Evolutionary conservation across 2,797 vertebrate species (phyloP).

Genomic region (Amblyopsis hoosieri): DNA sequence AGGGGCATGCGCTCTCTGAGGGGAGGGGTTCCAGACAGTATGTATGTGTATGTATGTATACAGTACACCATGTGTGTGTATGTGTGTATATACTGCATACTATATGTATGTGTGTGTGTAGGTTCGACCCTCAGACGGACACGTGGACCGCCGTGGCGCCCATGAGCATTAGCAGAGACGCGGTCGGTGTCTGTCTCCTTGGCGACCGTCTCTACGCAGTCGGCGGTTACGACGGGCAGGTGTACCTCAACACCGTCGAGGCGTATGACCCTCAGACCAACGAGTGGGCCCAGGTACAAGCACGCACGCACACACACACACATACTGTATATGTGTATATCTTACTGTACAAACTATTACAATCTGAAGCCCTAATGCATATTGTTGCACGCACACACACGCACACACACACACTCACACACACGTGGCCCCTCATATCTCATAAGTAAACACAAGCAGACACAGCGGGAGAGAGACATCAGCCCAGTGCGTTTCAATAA

Average conservation of each 20-base stretch:
- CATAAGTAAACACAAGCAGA: no score
- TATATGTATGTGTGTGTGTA: slow-evolving; percentile 50
- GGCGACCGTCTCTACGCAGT: slow-evolving; percentile 95
- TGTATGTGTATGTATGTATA: not conserved
- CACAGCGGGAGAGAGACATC: not conserved
- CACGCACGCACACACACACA: slow-evolving; percentile 5
- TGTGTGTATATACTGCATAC: slow-evolving; percentile 12
- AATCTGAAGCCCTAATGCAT: no score
- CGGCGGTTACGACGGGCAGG: slow-evolving; percentile 95
- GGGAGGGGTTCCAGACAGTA: not conserved
- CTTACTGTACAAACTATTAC: not conserved
- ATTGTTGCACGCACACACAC: no score
- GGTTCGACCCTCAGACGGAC: slow-evolving; percentile 97
- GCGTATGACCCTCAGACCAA: slow-evolving; percentile 97
- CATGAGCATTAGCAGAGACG: slow-evolving; percentile 97
- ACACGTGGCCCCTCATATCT: no score
- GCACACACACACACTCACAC: no score
- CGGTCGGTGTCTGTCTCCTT: slow-evolving; percentile 95
- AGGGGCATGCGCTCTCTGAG: no score
- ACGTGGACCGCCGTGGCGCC: slow-evolving; percentile 95
- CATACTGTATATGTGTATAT: not conserved
- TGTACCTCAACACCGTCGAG: slow-evolving; percentile 94
- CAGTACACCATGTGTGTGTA: not conserved
- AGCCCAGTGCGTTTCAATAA: slow-evolving; percentile 3
- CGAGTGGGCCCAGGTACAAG: slow-evolving; percentile 93